Percentiles rank a stretch among this genome's conserved stretches.
Conservation (phyloP, 1,140 invertebrate species). For the Procambarus clarkii region DNA sequence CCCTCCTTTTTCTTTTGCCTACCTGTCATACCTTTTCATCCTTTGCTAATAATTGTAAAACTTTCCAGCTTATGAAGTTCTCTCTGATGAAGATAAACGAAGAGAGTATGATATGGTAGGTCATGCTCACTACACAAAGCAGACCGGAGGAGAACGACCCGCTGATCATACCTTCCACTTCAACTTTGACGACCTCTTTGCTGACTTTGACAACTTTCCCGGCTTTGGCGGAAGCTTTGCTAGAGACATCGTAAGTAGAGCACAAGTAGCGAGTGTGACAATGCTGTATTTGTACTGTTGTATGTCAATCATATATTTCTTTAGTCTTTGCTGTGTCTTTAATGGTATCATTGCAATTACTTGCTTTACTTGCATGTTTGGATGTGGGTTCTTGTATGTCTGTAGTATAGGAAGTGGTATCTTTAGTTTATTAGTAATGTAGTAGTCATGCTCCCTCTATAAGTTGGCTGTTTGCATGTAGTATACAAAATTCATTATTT, state of each 20-base stretch:
- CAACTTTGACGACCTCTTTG: slow-evolving; percentile 71
- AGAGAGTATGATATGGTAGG: slow-evolving; percentile 70
- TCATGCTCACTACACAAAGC: slow-evolving; percentile 55
- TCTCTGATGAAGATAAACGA: slow-evolving; percentile 68
- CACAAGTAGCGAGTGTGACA: background rate
- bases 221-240: slow-evolving; percentile 46
- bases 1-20: background rate
- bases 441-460: too few species aligned
- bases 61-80: slow-evolving; percentile 70
- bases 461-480: too few species aligned
- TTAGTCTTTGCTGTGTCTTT: background rate
- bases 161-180: slow-evolving; percentile 53
- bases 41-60: background rate
- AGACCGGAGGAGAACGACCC: slow-evolving; percentile 19
- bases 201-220: slow-evolving; percentile 62
- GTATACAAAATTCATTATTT: too few species aligned
- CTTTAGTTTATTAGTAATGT: background rate
- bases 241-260: slow-evolving; percentile 58
- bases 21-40: background rate
- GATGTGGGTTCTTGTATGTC: slow-evolving; percentile 1
- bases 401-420: background rate
- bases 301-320: background rate
- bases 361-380: slow-evolving; percentile 19
- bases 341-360: background rate
- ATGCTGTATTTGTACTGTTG: background rate